Conservation (phyloP, 2,113 vertebrate genomes). For the Engystomops pustulosus region DNA sequence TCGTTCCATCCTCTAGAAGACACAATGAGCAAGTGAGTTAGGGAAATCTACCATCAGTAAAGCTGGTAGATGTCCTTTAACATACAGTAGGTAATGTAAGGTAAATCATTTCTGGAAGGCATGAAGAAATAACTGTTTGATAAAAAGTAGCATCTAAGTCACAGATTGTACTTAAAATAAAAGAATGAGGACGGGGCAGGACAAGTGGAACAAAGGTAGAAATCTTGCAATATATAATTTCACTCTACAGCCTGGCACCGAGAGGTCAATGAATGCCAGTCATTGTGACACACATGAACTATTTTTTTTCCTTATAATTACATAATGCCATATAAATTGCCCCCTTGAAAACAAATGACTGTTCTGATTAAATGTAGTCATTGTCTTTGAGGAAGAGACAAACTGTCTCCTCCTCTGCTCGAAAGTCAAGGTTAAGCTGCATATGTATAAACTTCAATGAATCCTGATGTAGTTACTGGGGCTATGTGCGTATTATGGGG, state of each 20-base stretch:
- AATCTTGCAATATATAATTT: background rate
- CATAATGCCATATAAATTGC: conserved; percentile 49
- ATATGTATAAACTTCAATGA: background rate
- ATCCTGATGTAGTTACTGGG: background rate
- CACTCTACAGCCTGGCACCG: background rate
- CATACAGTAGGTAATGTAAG: background rate
- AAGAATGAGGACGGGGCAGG: background rate
- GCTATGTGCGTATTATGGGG: too few species aligned
- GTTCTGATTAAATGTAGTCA: conserved; percentile 50
- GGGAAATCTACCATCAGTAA: too few species aligned
- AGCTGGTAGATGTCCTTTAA: too few species aligned
- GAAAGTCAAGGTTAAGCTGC: conserved; percentile 38
- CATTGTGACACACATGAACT: conserved; percentile 33
- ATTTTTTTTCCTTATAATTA: conserved; percentile 37
- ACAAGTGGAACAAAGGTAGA: background rate
- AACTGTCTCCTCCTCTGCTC: conserved; percentile 31
- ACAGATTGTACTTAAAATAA: background rate
- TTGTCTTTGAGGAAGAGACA: conserved; percentile 48
- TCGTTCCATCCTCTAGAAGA: too few species aligned
- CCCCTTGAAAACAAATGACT: conserved; percentile 50
- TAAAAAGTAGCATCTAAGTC: background rate
- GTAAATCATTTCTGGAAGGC: background rate
- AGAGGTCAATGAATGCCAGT: conserved; percentile 47
- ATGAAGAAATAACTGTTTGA: background rate
- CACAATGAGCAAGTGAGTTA: too few species aligned